phyloP scores from a whole-genome alignment of 2,888 invertebrate species.

The Margaritifera margaritifera region DNA sequence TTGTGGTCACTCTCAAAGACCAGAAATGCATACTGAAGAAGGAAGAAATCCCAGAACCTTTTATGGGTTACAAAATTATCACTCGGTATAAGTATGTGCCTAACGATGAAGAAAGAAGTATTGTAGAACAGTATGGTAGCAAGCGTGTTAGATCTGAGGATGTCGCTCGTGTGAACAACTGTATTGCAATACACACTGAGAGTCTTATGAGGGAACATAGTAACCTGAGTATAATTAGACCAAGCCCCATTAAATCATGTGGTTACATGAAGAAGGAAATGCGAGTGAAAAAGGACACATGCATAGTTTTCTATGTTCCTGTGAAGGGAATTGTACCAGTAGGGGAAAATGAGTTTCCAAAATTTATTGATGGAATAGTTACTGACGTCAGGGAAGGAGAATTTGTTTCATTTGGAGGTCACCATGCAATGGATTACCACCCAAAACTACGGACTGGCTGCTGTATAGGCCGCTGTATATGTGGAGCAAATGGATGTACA shows the following conservation, averaged over 20 bases:
- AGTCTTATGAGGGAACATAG: too few relatives aligned
- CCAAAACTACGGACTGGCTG: not conserved
- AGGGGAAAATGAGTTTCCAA: constrained; percentile 1
- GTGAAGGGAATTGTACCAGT: constrained; percentile 7
- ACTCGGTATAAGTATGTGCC: too few relatives aligned
- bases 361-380: not conserved
- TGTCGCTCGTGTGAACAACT: not conserved
- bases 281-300: not conserved
- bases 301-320: too few relatives aligned
- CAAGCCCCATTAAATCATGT: not conserved
- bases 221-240: not conserved
- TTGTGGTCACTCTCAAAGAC: too few relatives aligned
- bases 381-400: constrained; percentile 4
- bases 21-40: too few relatives aligned
- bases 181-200: not conserved
- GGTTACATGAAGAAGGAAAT: not conserved
- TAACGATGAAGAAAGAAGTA: too few relatives aligned
- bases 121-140: too few relatives aligned
- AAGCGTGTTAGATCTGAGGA: not conserved
- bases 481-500: too few relatives aligned
- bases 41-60: too few relatives aligned
- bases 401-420: not conserved
- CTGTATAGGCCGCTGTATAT: constrained; percentile 4
- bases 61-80: too few relatives aligned
- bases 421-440: not conserved